These are phyloP conservation scores for Hetaerina americana DNA, from an alignment of 1,140 invertebrate genomes.

Conservation along the genomic window DNA sequence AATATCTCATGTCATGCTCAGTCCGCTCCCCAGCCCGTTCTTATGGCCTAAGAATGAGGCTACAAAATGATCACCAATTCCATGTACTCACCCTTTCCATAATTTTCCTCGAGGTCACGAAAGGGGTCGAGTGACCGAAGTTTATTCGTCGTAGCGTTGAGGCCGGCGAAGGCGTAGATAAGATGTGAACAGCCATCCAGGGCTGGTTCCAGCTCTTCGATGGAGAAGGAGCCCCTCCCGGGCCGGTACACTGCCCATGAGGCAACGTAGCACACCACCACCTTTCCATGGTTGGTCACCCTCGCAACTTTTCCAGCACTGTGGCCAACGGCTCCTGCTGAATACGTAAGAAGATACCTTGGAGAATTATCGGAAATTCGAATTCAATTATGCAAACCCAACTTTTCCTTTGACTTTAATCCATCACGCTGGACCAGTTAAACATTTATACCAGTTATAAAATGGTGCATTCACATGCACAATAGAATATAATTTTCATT, in stretches of 20 bases:
- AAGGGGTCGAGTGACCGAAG: slow-evolving; percentile 50
- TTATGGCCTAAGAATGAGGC: no score
- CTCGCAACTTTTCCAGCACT: not conserved
- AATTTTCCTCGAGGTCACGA: slow-evolving; percentile 59
- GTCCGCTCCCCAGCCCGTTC: no score
- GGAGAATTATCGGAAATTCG: not conserved
- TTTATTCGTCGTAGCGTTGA: slow-evolving; percentile 45
- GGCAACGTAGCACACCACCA: slow-evolving; percentile 65
- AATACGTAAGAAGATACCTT: not conserved
- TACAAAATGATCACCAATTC: no score
- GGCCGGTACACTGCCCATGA: slow-evolving; percentile 63
- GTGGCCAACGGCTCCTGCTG: not conserved
- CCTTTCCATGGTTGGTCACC: slow-evolving; percentile 34
- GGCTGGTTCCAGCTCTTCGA: slow-evolving; percentile 56
- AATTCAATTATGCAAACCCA: no score
- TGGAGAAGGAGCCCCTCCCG: slow-evolving; percentile 42
- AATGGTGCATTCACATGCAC: no score
- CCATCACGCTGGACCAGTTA: no score
- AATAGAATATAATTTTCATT: no score
- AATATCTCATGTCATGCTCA: no score
- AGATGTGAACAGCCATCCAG: slow-evolving; percentile 66
- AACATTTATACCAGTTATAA: no score
- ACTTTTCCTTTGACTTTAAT: no score
- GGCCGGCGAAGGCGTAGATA: slow-evolving; percentile 75
- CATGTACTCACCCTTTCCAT: slow-evolving; percentile 37